Evolutionary conservation across 2,113 vertebrate genomes (phyloP), one percentile per base, ranked within the genome.

Genomic region (Danionella cerebrum): DNA sequence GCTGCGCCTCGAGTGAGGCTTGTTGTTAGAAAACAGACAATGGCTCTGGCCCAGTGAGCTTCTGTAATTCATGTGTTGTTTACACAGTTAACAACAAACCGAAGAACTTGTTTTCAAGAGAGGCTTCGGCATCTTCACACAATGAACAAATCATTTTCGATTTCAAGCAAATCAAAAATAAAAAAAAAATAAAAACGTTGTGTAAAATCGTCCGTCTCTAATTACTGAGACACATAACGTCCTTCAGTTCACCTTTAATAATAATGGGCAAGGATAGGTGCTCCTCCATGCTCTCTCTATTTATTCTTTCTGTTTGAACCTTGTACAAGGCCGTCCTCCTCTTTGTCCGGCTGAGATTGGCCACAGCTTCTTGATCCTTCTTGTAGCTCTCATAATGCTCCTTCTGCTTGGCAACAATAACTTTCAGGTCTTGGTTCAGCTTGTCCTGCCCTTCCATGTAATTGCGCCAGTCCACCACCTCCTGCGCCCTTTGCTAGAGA

Each of bases 391-490:
- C 79, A 65, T 84, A 84, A 79, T 99, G 92, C 0, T 86, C 80
- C 60, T 83, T 84, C 78, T 92, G 91, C 41, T 91, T 93, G 58
- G 76, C 80, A 81, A 89, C 83, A 42, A 97, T 91, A 55, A 67
- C 76, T 69, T 85, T 84, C 69, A 82, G 18, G 11, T 94, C 91
- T 66, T 85, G 83, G 71, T 86, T 77, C 54, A 86, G 66, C 80
- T 73, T 92, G 73, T 87, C 87, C 72, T 90, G 87, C 59, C 92
- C 85, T 68, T 90, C 87, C 48, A 72, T 60, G 2, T 86, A 86
- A 1, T 10, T 81, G 48, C 96, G 88, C 94, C 95, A 99, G 13
- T 91, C 82, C 75, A 94, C 73, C 78, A 94, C 94, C 84, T 98
- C 92, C 33, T 82, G 87, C 0, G 96, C 96, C 64, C 90, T 88